These are phyloP conservation scores for Calonectris borealis DNA, from an alignment of 2,113 vertebrate species.

Conservation along the genomic window DNA sequence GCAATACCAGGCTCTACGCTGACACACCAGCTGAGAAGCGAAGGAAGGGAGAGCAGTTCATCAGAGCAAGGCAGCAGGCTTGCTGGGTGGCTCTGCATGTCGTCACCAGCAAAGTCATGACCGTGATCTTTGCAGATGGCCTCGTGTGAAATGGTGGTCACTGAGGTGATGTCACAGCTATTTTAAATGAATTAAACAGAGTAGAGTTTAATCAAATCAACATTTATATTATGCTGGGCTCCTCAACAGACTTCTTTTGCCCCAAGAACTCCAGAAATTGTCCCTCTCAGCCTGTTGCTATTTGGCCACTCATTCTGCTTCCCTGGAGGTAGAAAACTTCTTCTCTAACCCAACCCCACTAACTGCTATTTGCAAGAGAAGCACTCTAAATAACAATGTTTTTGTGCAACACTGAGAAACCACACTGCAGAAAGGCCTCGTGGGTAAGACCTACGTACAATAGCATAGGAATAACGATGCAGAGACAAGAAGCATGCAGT, in stretches of 20 bases:
- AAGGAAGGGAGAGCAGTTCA: not conserved
- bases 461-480: not conserved
- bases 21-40: not conserved
- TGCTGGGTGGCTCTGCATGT: not conserved
- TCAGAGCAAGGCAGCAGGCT: not conserved
- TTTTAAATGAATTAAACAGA: not conserved
- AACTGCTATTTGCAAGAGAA: not conserved
- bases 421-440: not conserved
- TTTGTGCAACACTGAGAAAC: not conserved
- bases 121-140: not conserved
- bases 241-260: not conserved
- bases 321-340: not conserved
- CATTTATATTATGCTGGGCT: not conserved
- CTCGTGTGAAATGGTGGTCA: not conserved
- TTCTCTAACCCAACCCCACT: not conserved
- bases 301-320: not conserved
- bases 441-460: not conserved
- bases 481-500: not conserved
- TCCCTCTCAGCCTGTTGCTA: not conserved
- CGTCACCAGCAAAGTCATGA: not conserved
- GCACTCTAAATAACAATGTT: not conserved
- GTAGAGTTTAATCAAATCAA: not conserved
- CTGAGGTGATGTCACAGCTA: not conserved
- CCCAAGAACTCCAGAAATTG: not conserved
- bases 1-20: not conserved